Base-by-base conservation (phyloP, 2,797 vertebrate genomes). In the Hippoglossus hippoglossus region DNA sequence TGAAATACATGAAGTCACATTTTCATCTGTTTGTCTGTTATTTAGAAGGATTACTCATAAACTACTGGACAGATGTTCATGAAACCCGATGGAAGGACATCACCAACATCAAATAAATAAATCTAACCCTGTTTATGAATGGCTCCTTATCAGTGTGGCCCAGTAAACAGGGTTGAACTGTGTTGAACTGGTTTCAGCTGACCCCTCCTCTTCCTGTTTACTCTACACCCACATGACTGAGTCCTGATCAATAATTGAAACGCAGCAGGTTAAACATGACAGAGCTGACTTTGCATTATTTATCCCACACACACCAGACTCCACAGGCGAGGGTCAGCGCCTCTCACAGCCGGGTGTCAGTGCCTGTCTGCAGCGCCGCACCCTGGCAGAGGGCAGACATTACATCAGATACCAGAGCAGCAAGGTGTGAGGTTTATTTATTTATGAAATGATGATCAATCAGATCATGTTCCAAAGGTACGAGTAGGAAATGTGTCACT, bases 201-300 rank as follows among this genome's bases (percentile, higher is more conserved):
- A 9, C 18, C n/a, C 80, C 67, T 73, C 83, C 79, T 56, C 83
- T 80, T 83, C 80, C 84, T 70, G 64, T 78, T 28, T 28, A 5
- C 19, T 25, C 60, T 61, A 77, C 63, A 6, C 53, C 63, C 74
- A 71, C 79, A 12, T 0, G 36, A 13, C 60, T 13, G 6, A 58
- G 75, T 7, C 47, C 71, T 56, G 64, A 84, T 93, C 74, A 91
- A 92, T 92, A 84, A 92, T 91, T 89, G 55, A 93, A 55, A 16
- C 1, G 1, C 53, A 62, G 79, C 85, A 73, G 79, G 87, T 91
- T 81, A 92, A 92, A 92, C 86, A 88, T 81, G 85, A 79, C 85
- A 79, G 85, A 62, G 87, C 63, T 78, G 83, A 59, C 56, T 36
- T 9, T 92, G 80, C 83, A 93, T 93, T 85, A 93, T 92, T 93